Base-by-base conservation (phyloP, 1,140 invertebrate species). In the Drosophila oshimai region DNA sequence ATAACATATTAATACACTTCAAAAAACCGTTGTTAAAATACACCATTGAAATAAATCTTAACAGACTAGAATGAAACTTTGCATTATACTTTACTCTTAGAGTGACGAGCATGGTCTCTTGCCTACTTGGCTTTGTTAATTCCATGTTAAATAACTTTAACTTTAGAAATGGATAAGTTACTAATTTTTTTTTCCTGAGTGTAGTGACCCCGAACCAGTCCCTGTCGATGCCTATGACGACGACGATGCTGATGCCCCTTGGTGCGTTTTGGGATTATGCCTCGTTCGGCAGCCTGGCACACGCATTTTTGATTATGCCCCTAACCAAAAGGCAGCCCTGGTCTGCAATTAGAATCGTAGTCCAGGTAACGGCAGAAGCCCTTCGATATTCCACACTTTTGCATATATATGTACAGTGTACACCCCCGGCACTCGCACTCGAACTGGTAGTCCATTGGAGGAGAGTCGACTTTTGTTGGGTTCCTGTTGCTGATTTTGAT, bases 401-500 rank as follows among this genome's bases (percentile, higher is more conserved):
- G n/a, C n/a, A n/a, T n/a, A n/a, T n/a, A n/a, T n/a, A n/a, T n/a
- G n/a, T n/a, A n/a, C n/a, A n/a, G n/a, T 20, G 37, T 20, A 44
- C 47, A 24, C 28, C 47, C 61, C 46, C 36, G 28, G 34, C 20
- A 24, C n/a, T n/a, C n/a, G n/a, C 41, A 15, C 18, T 50, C 39
- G 45, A 41, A 22, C 36, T 22, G 47, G 29, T 15, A 41, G 12
- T 17, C 28, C 26, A 54, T 57, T 41, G 72, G 46, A 45, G 22
- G 42, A 76, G 67, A 84, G 74, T 78, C 74, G 60, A 78, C 69
- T 83, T 83, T 69, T 60, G 53, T 50, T 37, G 33, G 58, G 79
- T 86, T 86, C 54, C 80, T 84, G 74, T 51, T 86, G 70, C 75
- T 84, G 80, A 86, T 86, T 84, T 84, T 84, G 79, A 84, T 84